Conservation (phyloP, 1,140 invertebrate species). For the Brachionus koreanus region DNA sequence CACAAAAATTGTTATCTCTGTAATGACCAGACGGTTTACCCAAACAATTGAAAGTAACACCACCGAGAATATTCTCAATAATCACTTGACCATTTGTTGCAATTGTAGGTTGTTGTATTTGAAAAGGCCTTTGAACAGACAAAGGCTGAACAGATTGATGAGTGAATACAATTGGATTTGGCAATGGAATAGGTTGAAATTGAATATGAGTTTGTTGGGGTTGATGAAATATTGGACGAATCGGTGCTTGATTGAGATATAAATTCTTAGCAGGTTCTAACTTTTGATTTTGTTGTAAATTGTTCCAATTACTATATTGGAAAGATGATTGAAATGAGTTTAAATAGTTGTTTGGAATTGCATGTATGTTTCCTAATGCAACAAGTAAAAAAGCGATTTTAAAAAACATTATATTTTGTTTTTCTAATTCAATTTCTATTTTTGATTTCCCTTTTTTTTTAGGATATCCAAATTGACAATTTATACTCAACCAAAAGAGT, state of each 20-base stretch:
- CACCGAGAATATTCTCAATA: not conserved
- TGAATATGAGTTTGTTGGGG: not conserved
- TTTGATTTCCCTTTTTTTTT: not conserved
- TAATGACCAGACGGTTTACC: constrained; percentile 21
- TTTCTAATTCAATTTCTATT: not conserved
- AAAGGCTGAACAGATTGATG: not conserved
- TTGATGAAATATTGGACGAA: not conserved
- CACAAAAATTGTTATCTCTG: constrained; percentile 25
- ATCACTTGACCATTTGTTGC: constrained; percentile 14
- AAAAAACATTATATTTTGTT: not conserved
- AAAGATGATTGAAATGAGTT: not conserved
- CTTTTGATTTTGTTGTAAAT: not conserved
- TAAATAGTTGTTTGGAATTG: not conserved
- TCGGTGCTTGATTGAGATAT: not conserved
- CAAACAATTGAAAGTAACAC: constrained; percentile 38
- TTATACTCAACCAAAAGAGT: not conserved
- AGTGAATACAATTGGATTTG: not conserved
- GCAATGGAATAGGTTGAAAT: not conserved
- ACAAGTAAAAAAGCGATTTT: not conserved
- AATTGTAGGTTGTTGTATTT: constrained; percentile 28
- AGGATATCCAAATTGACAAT: not conserved
- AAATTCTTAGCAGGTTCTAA: not conserved
- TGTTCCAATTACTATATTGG: not conserved
- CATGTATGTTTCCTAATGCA: not conserved
- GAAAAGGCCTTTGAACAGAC: not conserved